A percentile compares a stretch with the other conserved stretches of the same genome.
Conservation (phyloP, 2,797 vertebrate genomes). For the Xenentodon cancila region DNA sequence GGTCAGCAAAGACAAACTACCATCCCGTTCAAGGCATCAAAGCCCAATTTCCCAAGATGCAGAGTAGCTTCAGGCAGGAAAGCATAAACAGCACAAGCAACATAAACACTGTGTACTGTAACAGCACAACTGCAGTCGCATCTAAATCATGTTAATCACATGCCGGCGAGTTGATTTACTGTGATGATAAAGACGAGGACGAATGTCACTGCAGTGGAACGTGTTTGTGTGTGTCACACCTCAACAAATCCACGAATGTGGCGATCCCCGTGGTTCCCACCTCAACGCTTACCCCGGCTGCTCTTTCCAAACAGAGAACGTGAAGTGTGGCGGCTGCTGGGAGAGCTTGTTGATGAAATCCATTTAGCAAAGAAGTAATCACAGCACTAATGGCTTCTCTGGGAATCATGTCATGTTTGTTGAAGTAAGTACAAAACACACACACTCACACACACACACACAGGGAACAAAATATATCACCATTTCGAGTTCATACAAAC, state of each 20-base stretch:
- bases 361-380: conserved; percentile 42
- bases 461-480: background rate
- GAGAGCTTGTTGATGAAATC: conserved; percentile 32
- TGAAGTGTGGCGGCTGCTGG: conserved; percentile 8
- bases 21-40: conserved; percentile 27
- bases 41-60: conserved; percentile 30
- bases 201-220: conserved; percentile 7
- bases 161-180: conserved; percentile 19
- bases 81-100: conserved; percentile 10
- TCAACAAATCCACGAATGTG: conserved; percentile 7
- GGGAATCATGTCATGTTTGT: conserved; percentile 22
- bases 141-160: conserved; percentile 6
- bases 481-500: conserved; percentile 42
- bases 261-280: background rate
- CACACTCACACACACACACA: background rate
- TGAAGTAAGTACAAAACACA: conserved; percentile 20
- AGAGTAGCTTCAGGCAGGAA: conserved; percentile 26
- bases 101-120: conserved; percentile 26
- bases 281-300: background rate
- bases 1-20: conserved; percentile 35
- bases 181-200: conserved; percentile 15
- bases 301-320: conserved; percentile 17
- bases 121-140: conserved; percentile 2
- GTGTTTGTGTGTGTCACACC: conserved; percentile 1
- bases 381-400: conserved; percentile 37